phyloP scores from a whole-genome alignment of 2,797 vertebrate species.

The Poeciliopsis presidionis region DNA sequence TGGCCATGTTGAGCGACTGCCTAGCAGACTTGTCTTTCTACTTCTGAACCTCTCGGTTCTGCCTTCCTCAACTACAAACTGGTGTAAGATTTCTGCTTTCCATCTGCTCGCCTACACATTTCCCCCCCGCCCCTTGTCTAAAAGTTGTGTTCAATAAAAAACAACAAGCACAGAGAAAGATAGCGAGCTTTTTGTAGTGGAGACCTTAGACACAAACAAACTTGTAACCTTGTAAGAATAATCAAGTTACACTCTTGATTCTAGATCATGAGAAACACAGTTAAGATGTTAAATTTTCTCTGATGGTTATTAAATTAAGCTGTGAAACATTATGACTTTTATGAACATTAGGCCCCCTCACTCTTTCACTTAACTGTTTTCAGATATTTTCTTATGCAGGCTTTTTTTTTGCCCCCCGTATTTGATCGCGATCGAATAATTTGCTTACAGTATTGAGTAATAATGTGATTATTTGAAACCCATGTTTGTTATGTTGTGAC shows the following conservation, averaged over 20 bases:
- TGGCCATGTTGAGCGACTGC: conserved; percentile 22
- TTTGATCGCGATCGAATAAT: not conserved
- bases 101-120: conserved; percentile 50
- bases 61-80: conserved; percentile 20
- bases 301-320: conserved; percentile 32
- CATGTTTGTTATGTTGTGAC: conserved; percentile 14
- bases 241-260: conserved; percentile 26
- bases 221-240: conserved; percentile 41
- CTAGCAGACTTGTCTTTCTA: conserved; percentile 7
- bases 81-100: conserved; percentile 63
- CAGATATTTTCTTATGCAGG: not conserved
- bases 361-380: conserved; percentile 6
- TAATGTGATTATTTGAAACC: not conserved
- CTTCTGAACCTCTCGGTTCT: conserved; percentile 22
- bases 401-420: not conserved
- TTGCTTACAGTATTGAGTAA: not conserved
- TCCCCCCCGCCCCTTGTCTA: conserved; percentile 1
- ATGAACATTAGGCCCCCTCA: conserved; percentile 3
- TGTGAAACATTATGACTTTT: not conserved
- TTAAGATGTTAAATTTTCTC: conserved; percentile 15
- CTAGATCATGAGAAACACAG: conserved; percentile 29
- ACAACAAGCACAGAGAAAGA: conserved; percentile 6
- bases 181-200: conserved; percentile 3
- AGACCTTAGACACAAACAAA: conserved; percentile 22
- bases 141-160: conserved; percentile 38